A percentile compares a stretch with the other conserved stretches of the same genome.
These are phyloP conservation scores for Dolichallabes microphthalmus DNA, from an alignment of 2,113 vertebrate species.

Conservation along the genomic window DNA sequence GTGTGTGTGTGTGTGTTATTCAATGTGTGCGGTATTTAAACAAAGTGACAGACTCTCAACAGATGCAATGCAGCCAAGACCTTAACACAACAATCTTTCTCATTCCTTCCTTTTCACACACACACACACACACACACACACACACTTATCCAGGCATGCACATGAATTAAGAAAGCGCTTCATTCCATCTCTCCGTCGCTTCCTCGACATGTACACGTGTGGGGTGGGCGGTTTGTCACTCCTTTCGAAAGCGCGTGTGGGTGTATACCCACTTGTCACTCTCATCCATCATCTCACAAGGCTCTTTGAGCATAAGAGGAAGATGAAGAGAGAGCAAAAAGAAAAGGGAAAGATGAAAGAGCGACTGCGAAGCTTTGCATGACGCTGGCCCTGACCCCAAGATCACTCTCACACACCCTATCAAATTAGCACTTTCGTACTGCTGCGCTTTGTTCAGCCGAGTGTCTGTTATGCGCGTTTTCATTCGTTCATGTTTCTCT, in stretches of 20 bases:
- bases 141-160: not conserved
- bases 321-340: not conserved
- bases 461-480: not conserved
- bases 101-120: not conserved
- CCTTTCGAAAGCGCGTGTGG: not conserved
- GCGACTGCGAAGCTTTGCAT: not conserved
- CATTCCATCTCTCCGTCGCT: not conserved
- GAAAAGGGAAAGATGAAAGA: not conserved
- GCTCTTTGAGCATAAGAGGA: not conserved
- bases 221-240: not conserved
- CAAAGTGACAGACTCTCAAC: not conserved
- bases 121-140: not conserved
- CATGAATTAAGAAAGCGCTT: not conserved
- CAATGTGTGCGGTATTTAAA: not conserved
- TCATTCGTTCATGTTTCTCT: not conserved
- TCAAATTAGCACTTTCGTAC: constrained; percentile 1
- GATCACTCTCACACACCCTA: constrained; percentile 8
- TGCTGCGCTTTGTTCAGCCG: constrained; percentile 40
- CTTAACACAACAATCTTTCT: not conserved
- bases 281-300: not conserved
- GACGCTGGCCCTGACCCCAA: not conserved
- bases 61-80: not conserved
- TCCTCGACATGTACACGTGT: not conserved
- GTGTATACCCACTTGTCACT: not conserved
- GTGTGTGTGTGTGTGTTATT: not conserved